These are phyloP conservation scores for Dermolepida albohirtum DNA, from an alignment of 2,888 invertebrate species.

Conservation along the genomic window DNA sequence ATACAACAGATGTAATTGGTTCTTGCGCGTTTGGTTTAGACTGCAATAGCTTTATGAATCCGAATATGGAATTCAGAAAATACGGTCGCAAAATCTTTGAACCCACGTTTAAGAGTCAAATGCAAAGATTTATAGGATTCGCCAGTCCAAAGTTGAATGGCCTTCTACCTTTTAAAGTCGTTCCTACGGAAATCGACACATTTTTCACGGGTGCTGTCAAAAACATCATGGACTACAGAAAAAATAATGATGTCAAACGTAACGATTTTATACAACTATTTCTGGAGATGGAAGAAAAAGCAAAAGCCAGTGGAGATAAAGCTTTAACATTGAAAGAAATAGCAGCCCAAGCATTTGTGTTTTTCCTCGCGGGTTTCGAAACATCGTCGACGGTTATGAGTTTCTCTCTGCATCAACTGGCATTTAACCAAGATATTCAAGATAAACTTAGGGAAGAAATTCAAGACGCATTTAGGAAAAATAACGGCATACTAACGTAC, in stretches of 20 bases:
- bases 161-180: neutral
- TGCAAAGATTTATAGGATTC: neutral
- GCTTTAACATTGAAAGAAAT: constrained; percentile 46
- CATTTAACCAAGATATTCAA: constrained; percentile 62
- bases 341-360: constrained; percentile 60
- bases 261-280: constrained; percentile 60
- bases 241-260: constrained; percentile 47
- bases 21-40: constrained; percentile 72
- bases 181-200: neutral
- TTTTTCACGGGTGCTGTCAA: constrained; percentile 23
- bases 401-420: constrained; percentile 61
- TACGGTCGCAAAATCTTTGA: constrained; percentile 48
- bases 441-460: constrained; percentile 63
- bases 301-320: constrained; percentile 16
- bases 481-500: constrained; percentile 60
- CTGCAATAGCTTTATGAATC: constrained; percentile 68
- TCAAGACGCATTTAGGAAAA: constrained; percentile 52
- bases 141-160: neutral
- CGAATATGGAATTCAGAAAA: constrained; percentile 64
- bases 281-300: constrained; percentile 50
- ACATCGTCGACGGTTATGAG: constrained; percentile 63
- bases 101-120: neutral
- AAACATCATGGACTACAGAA: constrained; percentile 52
- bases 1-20: constrained; percentile 71
- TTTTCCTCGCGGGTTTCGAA: constrained; percentile 65